These are phyloP conservation scores for Drosophila dives DNA, from an alignment of 2,888 invertebrate species.

Conservation along the genomic window DNA sequence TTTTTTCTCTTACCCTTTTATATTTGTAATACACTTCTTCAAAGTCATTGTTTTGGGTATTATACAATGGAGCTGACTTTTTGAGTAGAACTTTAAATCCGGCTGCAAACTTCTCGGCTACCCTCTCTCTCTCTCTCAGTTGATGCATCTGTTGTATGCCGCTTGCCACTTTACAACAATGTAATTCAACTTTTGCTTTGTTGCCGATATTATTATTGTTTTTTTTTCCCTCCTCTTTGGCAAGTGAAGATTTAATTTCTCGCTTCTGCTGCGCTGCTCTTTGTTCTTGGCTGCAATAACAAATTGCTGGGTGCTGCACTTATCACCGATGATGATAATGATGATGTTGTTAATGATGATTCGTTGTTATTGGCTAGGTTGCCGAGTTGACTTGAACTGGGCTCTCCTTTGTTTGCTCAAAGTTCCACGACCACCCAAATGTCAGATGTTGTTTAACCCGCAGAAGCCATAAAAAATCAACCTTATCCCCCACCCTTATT, in stretches of 20 bases:
- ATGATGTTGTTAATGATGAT: conserved; percentile 21
- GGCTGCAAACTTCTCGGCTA: conserved; percentile 3
- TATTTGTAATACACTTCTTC: neutral
- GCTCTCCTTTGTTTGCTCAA: conserved; percentile 50
- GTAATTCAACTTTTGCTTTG: conserved; percentile 2
- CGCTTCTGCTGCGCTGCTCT: conserved; percentile 24
- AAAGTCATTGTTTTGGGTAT: neutral
- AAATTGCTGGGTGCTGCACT: conserved; percentile 44
- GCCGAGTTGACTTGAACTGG: conserved; percentile 15
- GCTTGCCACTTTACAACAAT: conserved; percentile 38
- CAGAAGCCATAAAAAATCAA: conserved; percentile 30
- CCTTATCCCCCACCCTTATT: neutral
- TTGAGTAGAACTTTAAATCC: neutral
- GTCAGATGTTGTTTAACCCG: conserved; percentile 48
- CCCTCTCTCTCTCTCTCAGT: conserved; percentile 4
- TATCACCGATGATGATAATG: conserved; percentile 39
- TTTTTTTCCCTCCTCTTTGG: conserved; percentile 1
- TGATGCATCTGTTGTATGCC: conserved; percentile 62
- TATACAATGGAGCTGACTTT: neutral
- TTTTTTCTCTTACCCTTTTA: neutral
- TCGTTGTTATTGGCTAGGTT: conserved; percentile 16
- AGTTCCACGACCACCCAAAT: conserved; percentile 58
- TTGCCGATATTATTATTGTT: conserved; percentile 15
- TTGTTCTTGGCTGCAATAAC: conserved; percentile 55
- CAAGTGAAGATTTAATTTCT: conserved; percentile 27